These are phyloP conservation scores for Salmo trutta DNA, from an alignment of 2,797 vertebrate genomes.

Conservation along the genomic window DNA sequence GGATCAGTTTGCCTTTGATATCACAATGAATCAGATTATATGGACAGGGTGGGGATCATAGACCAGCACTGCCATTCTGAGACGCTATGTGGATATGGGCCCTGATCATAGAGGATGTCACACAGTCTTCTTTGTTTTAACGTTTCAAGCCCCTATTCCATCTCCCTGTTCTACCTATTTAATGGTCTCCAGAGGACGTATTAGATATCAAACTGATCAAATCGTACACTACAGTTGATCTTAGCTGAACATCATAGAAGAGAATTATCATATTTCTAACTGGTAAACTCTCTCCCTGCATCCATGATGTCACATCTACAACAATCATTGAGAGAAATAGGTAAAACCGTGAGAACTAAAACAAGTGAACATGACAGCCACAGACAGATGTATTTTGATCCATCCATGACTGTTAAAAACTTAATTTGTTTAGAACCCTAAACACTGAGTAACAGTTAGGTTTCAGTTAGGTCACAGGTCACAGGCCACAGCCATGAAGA, in stretches of 20 bases:
- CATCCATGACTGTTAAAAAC: not conserved
- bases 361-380: not conserved
- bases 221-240: conserved; percentile 3
- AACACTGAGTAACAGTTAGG: not conserved
- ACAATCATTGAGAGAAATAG: not conserved
- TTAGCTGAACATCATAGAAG: not conserved
- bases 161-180: not conserved
- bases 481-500: not conserved
- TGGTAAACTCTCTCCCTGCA: not conserved
- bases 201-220: conserved; percentile 4
- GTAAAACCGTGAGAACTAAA: not conserved
- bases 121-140: not conserved
- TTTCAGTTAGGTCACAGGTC: not conserved
- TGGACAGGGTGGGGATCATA: too few relatives aligned
- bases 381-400: not conserved
- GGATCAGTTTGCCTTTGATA: too few relatives aligned
- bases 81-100: too few relatives aligned
- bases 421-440: not conserved
- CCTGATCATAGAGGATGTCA: not conserved
- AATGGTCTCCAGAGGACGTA: not conserved
- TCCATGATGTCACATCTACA: not conserved
- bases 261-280: not conserved
- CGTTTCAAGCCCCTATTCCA: too few relatives aligned
- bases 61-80: too few relatives aligned
- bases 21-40: too few relatives aligned